phyloP scores from a whole-genome alignment of 2,797 vertebrate species.

The Lepilemur septentrionalis region DNA sequence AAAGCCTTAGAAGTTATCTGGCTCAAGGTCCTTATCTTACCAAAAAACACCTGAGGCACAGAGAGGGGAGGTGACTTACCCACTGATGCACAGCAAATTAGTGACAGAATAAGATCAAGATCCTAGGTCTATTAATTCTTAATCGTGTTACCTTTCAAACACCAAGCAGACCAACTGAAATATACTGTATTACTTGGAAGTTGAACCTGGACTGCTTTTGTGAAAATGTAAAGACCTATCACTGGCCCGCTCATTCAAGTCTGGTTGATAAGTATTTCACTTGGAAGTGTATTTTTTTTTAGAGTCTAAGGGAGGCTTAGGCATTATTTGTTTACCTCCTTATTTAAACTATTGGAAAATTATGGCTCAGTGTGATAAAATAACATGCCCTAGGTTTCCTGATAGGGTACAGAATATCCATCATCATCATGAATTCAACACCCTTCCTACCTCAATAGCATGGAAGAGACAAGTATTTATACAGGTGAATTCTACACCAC shows the following conservation, averaged over 20 bases:
- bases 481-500: not conserved
- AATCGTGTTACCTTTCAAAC: not conserved
- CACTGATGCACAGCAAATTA: not conserved
- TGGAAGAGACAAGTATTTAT: not conserved
- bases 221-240: not conserved
- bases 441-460: not conserved
- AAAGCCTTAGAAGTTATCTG: not conserved
- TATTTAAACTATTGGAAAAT: slow-evolving; percentile 3
- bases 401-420: not conserved
- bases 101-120: not conserved
- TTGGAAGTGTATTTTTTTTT: not conserved
- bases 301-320: not conserved
- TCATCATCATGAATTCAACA: not conserved
- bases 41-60: not conserved
- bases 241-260: not conserved
- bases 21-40: not conserved
- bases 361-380: not conserved
- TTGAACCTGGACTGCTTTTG: not conserved
- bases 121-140: not conserved
- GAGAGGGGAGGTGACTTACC: not conserved
- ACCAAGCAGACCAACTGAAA: not conserved
- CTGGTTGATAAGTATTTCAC: not conserved
- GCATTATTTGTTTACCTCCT: not conserved
- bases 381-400: not conserved
- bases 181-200: not conserved